Evolutionary conservation across 2,888 invertebrate genomes (phyloP), one percentile per base, ranked within the genome.

Genomic region (Norana najaformis): DNA sequence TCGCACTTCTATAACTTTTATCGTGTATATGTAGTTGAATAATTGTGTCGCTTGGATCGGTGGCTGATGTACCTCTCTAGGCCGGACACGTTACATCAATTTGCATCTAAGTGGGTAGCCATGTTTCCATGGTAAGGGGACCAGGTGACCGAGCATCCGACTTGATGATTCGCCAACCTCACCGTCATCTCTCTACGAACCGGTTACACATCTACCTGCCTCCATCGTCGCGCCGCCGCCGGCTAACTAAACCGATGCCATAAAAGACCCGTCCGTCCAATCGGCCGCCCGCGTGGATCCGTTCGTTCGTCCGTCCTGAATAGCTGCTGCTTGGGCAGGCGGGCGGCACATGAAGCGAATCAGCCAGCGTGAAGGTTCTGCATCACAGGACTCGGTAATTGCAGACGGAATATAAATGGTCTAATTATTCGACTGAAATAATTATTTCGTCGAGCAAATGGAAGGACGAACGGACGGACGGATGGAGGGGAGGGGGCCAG

Each of bases 361-460:
- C 85, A 37, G 85, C 35, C 36, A 18, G 85, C 85, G 85, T 85
- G 85, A 85, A 85, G 85, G 85, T 85, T 85, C 85, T 37, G 85
- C 85, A 85, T 85, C 85, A 85, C 5, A 35, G 85, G 23, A 85
- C 36, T 85, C 85, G 35, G 85, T 85, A 85, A 85, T 85, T 85
- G 85, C 85, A 85, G 85, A 35, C 85, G 36, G 85, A 85, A 85
- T 85, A 85, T 85, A 85, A 85, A 85, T 85, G 85, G 34, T 85
- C 85, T 85, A 85, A 85, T 85, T 85, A 85, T 85, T 85, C 85
- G 85, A 37, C 35, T 23, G 85, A 85, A 85, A 85, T 85, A 85
- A 85, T 85, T 85, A 85, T 85, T 85, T 85, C 36, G 85, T 37
- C 35, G 35, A 85, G 85, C 37, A 85, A 36, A 85, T 37, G 85